phyloP scores from a whole-genome alignment of 1,140 invertebrate species.

The Coptotermes formosanus region DNA sequence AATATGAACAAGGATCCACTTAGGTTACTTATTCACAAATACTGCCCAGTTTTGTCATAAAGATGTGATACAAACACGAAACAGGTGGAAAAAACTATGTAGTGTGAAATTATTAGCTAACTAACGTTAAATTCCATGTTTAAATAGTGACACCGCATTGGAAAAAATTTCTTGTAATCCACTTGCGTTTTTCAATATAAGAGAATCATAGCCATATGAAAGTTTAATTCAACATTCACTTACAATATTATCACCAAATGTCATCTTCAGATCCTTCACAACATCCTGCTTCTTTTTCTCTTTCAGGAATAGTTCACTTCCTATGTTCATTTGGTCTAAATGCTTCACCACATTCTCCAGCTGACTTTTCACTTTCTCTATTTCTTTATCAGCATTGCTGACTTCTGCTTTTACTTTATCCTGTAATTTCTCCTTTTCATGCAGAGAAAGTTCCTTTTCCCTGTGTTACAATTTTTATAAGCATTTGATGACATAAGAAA shows the following conservation, averaged over 20 bases:
- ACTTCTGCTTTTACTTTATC: background rate
- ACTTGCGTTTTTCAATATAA: too few relatives aligned
- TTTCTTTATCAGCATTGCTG: background rate
- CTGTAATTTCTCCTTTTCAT: constrained; percentile 7
- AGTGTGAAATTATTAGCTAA: too few relatives aligned
- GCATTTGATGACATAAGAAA: background rate
- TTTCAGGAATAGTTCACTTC: background rate
- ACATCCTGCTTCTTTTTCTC: background rate
- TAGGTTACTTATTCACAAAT: too few relatives aligned
- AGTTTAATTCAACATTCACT: too few relatives aligned
- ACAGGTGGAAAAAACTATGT: too few relatives aligned
- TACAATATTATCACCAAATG: constrained; percentile 4
- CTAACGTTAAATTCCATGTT: too few relatives aligned
- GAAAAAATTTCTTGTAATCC: too few relatives aligned
- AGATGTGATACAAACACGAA: too few relatives aligned
- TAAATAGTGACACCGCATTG: too few relatives aligned
- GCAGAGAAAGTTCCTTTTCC: background rate
- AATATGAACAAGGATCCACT: too few relatives aligned
- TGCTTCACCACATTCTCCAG: background rate
- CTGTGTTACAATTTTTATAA: background rate
- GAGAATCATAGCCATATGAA: too few relatives aligned
- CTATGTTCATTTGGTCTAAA: background rate
- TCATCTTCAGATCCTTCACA: background rate
- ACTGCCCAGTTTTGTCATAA: too few relatives aligned
- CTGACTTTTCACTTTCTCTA: background rate